A percentile compares a stretch with the other conserved stretches of the same genome.
These are phyloP conservation scores for Chrysolina americana DNA, from an alignment of 2,888 invertebrate genomes.

Conservation along the genomic window DNA sequence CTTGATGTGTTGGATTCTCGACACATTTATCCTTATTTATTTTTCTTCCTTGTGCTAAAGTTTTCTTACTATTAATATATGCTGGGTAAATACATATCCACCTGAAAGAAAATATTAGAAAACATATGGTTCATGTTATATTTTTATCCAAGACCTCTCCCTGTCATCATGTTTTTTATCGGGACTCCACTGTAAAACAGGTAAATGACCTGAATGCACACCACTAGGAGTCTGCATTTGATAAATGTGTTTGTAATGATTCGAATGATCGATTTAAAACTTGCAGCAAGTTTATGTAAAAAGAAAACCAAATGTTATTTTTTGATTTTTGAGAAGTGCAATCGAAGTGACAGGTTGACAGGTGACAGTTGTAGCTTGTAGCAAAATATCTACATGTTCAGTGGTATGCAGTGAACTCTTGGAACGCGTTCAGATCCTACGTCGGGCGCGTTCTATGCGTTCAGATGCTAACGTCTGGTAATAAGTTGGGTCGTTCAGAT, in stretches of 20 bases:
- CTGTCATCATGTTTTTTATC: slow-evolving; percentile 86
- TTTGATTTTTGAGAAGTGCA: too few species aligned
- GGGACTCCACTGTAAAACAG: slow-evolving; percentile 73
- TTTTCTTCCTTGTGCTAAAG: slow-evolving; percentile 89
- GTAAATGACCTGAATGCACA: slow-evolving; percentile 32
- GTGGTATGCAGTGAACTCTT: too few species aligned
- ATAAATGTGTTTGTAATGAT: neutral
- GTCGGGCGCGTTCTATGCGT: too few species aligned
- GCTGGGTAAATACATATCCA: slow-evolving; percentile 99
- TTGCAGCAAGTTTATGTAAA: neutral
- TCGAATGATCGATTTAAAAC: neutral
- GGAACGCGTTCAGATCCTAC: too few species aligned
- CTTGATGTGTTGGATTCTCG: slow-evolving; percentile 95
- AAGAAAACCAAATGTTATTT: too few species aligned
- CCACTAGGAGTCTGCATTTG: slow-evolving; percentile 52
- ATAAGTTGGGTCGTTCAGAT: too few species aligned
- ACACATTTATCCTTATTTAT: slow-evolving; percentile 89
- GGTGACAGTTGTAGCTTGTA: too few species aligned
- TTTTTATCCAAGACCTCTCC: slow-evolving; percentile 74
- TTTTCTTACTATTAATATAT: slow-evolving; percentile 95
- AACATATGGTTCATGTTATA: slow-evolving; percentile 19
- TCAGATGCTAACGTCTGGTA: too few species aligned
- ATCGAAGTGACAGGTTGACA: too few species aligned
- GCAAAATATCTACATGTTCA: too few species aligned
- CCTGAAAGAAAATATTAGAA: slow-evolving; percentile 69